These are phyloP conservation scores for Dimorphilus gyrociliatus DNA, from an alignment of 2,888 invertebrate species.

Conservation along the genomic window DNA sequence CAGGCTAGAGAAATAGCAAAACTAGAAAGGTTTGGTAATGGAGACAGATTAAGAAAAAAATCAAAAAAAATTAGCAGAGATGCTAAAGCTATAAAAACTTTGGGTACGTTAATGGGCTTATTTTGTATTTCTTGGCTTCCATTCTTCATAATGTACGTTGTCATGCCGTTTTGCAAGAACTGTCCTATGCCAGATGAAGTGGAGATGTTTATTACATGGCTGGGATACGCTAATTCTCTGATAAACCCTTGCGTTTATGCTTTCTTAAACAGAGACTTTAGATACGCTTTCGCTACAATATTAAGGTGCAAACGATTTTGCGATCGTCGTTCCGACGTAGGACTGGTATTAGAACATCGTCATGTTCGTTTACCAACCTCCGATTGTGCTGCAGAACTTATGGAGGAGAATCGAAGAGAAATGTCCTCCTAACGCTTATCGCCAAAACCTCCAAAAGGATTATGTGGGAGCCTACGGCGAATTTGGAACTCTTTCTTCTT, in stretches of 20 bases:
- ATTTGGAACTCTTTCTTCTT: too few relatives aligned
- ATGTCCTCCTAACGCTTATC: too few relatives aligned
- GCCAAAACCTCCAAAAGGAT: too few relatives aligned
- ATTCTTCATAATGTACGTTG: slow-evolving; percentile 16
- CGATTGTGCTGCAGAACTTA: too few relatives aligned
- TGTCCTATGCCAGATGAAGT: slow-evolving; percentile 13
- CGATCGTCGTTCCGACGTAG: too few relatives aligned
- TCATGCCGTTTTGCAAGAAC: slow-evolving; percentile 12
- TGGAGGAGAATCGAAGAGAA: too few relatives aligned
- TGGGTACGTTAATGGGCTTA: slow-evolving; percentile 15
- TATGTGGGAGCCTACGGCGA: too few relatives aligned
- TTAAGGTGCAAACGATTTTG: too few relatives aligned
- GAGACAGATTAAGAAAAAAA: slow-evolving; percentile 1
- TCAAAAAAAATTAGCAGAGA: slow-evolving; percentile 10
- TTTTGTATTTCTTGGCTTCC: slow-evolving; percentile 16
- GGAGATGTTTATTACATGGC: slow-evolving; percentile 17
- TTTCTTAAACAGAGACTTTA: slow-evolving; percentile 17
- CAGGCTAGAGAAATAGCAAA: slow-evolving; percentile 21
- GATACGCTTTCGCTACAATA: slow-evolving; percentile 17
- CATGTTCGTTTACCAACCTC: too few relatives aligned
- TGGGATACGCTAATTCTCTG: slow-evolving; percentile 19
- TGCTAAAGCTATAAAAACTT: slow-evolving; percentile 14
- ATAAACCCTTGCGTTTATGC: slow-evolving; percentile 21
- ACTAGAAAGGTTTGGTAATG: slow-evolving; percentile 15
- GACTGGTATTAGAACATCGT: too few relatives aligned